phyloP scores from a whole-genome alignment of 1,140 invertebrate species.

The Papilio aristodemus region DNA sequence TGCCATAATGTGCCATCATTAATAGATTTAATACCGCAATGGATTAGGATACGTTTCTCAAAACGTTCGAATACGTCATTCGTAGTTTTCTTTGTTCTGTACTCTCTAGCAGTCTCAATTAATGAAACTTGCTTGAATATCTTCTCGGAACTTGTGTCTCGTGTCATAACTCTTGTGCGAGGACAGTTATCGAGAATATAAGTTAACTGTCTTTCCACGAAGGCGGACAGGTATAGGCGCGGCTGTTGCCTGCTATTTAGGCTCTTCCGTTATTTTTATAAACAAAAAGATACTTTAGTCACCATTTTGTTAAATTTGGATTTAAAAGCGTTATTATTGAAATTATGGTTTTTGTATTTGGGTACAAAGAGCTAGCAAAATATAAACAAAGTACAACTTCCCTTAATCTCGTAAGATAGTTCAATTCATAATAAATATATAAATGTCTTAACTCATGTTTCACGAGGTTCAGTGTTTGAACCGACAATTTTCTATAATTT shows the following conservation, averaged over 20 bases:
- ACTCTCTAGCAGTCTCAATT: too few relatives aligned
- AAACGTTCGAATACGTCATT: too few relatives aligned
- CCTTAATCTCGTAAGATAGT: too few relatives aligned
- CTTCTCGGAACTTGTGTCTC: neutral
- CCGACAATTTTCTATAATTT: too few relatives aligned
- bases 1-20: too few relatives aligned
- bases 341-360: neutral
- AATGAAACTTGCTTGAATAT: neutral
- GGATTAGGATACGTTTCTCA: too few relatives aligned
- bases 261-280: neutral
- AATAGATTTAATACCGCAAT: too few relatives aligned
- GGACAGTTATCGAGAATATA: slow-evolving; percentile 15
- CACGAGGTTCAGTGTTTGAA: too few relatives aligned
- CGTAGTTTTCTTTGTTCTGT: too few relatives aligned
- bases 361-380: neutral
- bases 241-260: slow-evolving; percentile 4
- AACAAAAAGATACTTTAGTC: neutral
- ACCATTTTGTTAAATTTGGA: neutral
- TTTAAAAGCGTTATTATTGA: too few relatives aligned
- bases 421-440: too few relatives aligned
- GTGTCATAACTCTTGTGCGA: neutral
- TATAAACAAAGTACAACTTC: neutral
- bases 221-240: slow-evolving; percentile 2
- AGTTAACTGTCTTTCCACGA: neutral
- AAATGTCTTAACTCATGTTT: too few relatives aligned